Conservation (phyloP, 2,113 vertebrate species). For the Neolamprologus variostigma region DNA sequence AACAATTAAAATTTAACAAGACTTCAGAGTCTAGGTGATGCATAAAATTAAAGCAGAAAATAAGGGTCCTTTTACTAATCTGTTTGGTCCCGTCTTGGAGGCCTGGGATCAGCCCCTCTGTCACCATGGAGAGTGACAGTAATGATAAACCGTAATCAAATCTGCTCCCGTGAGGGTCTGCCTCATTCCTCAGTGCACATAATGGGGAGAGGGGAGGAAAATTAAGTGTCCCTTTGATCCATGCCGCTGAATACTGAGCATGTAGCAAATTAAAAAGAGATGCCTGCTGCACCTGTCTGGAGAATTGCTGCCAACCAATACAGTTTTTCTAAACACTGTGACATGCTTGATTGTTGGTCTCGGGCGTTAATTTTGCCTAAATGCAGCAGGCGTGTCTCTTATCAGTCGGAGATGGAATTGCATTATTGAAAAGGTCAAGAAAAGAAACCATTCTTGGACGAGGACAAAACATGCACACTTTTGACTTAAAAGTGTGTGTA, state of each 20-base stretch:
- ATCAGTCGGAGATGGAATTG: background rate
- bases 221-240: constrained; percentile 67
- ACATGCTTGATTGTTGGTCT: constrained; percentile 16
- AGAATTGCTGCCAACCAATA: constrained; percentile 30
- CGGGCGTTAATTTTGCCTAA: constrained; percentile 4
- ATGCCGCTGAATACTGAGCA: constrained; percentile 55
- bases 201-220: constrained; percentile 53
- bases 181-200: constrained; percentile 51
- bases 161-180: constrained; percentile 41
- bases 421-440: background rate
- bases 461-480: background rate
- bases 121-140: constrained; percentile 52
- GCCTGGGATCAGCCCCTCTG: constrained; percentile 33
- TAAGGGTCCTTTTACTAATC: constrained; percentile 50
- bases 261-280: constrained; percentile 62
- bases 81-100: constrained; percentile 19
- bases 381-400: background rate
- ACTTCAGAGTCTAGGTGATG: constrained; percentile 37
- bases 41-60: constrained; percentile 53
- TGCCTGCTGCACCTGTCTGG: constrained; percentile 31
- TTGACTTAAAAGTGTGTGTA: background rate
- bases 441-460: background rate
- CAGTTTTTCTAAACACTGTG: background rate
- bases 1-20: constrained; percentile 57
- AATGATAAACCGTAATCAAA: constrained; percentile 71